Base-by-base conservation (phyloP, 2,888 invertebrate genomes). In the Andrena fulva region DNA sequence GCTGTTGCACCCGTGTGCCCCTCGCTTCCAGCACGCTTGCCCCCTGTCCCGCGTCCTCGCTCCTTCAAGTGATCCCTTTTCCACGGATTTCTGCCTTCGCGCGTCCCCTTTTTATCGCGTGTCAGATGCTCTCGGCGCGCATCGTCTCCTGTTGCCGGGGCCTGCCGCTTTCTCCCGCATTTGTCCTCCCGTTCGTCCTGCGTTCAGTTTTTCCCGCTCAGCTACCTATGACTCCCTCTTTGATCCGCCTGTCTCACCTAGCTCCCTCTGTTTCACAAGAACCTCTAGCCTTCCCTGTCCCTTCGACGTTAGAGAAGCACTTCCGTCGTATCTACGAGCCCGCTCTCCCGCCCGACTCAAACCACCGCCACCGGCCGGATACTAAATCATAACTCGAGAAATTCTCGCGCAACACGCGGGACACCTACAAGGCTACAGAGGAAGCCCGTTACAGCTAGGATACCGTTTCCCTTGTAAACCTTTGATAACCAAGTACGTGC, bases 381-480 rank as follows among this genome's bases (percentile, higher is more conserved):
- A 89, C 90, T 93, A 93, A 92, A 93, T 93, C 92, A 93, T 91
- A 93, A 93, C 92, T 93, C 91, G 91, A 92, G 92, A 92, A 92
- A 93, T 92, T 92, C 91, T 89, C 90, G 90, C 90, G 90, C 88
- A 85, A 82, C 87, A 85, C 89, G 80, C 85, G 88, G 88, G 90
- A 89, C 91, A 91, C 89, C 91, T 91, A 90, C 89, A 91, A 91
- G 91, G 92, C 90, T 91, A 92, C 88, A 77, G 84, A 87, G 90
- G 89, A 90, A 91, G 91, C 88, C 91, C 89, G 77, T 78, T 63
- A 56, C 75, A 72, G 27, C 24, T 56, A 82, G 85, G 77, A 87
- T 86, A 86, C 74, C 78, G 88, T 88, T 88, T 86, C 83, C 90
- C 90, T 89, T 89, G 90, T 90, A 90, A 91, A 90, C 89, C 88